These are phyloP conservation scores for Drosophila bipectinata DNA, from an alignment of 1,140 invertebrate genomes.

Conservation along the genomic window DNA sequence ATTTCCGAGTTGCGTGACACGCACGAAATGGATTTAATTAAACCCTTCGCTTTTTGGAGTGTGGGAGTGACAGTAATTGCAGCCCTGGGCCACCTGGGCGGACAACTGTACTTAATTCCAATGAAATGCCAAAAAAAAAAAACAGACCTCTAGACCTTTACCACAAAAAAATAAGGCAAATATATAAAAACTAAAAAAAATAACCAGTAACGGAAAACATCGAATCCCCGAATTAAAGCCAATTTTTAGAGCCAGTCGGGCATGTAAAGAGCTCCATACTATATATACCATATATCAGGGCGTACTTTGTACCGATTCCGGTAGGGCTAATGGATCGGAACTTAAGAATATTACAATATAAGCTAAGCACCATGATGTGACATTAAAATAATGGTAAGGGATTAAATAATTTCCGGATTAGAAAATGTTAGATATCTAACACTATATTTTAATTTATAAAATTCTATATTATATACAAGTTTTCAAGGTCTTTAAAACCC, in stretches of 20 bases:
- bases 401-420: conserved; percentile 1
- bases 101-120: conserved; percentile 41
- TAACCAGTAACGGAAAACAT: neutral
- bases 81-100: neutral
- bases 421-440: neutral
- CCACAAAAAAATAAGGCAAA: neutral
- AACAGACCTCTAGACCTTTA: conserved; percentile 4
- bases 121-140: conserved; percentile 43
- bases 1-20: conserved; percentile 14
- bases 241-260: conserved; percentile 43
- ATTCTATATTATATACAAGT: too few relatives aligned
- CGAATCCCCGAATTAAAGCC: conserved; percentile 17
- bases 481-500: too few relatives aligned
- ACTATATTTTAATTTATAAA: too few relatives aligned
- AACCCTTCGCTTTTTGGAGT: conserved; percentile 9
- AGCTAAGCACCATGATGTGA: conserved; percentile 7
- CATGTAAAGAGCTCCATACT: conserved; percentile 33
- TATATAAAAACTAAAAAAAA: neutral
- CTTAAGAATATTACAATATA: conserved; percentile 23
- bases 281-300: conserved; percentile 11
- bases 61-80: conserved; percentile 21
- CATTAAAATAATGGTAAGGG: neutral
- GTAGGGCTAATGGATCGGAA: conserved; percentile 34
- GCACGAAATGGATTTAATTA: conserved; percentile 31
- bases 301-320: conserved; percentile 39